Percentiles rank a stretch among this genome's conserved stretches.
Evolutionary conservation across 2,888 invertebrate genomes (phyloP).

Genomic region (Byasa hedistus): DNA sequence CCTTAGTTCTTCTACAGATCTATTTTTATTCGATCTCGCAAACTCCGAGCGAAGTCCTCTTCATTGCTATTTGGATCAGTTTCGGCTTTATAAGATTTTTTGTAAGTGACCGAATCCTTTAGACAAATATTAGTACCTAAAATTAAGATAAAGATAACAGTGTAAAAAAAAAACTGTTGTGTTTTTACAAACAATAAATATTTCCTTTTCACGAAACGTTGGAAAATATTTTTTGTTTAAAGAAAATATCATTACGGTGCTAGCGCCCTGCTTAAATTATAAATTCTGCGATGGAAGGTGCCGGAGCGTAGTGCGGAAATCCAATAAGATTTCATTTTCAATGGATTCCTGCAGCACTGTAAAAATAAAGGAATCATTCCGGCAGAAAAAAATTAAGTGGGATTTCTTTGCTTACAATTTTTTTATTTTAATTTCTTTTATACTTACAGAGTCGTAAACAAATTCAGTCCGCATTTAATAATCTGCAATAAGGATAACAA

Average conservation of each 20-base stretch:
- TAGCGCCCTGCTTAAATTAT: conserved; percentile 15
- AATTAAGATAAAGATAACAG: not conserved
- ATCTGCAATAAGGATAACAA: too few species aligned
- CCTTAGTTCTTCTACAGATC: too few species aligned
- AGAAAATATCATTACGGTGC: conserved; percentile 6
- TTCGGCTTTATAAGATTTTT: too few species aligned
- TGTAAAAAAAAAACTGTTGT: not conserved
- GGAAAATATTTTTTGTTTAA: not conserved
- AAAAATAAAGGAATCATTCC: conserved; percentile 7
- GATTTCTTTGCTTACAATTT: not conserved
- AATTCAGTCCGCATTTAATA: too few species aligned
- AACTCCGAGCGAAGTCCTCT: too few species aligned
- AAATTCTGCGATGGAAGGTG: conserved; percentile 19
- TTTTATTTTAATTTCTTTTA: not conserved
- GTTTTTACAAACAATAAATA: too few species aligned
- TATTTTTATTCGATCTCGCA: too few species aligned
- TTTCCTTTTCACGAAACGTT: not conserved
- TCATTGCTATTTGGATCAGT: too few species aligned
- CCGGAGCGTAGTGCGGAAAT: conserved; percentile 17
- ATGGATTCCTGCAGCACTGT: conserved; percentile 5
- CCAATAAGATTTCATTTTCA: conserved; percentile 26
- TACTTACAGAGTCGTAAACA: too few species aligned
- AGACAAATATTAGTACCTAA: not conserved
- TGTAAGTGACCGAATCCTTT: too few species aligned
- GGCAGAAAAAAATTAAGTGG: conserved; percentile 3